phyloP scores from a whole-genome alignment of 1,140 invertebrate species.

The Mactra quadrangularis region DNA sequence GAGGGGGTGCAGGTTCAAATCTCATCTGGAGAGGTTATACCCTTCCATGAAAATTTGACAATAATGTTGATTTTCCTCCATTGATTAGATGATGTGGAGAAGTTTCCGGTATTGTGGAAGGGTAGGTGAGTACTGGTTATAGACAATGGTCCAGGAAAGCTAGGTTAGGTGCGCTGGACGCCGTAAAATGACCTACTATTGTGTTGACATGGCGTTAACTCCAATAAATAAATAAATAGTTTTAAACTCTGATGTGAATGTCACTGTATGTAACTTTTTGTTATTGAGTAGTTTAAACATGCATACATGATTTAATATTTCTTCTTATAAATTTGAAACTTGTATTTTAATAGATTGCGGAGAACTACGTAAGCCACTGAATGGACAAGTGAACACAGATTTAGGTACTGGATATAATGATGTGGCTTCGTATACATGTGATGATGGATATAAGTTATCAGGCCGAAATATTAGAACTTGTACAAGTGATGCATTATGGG shows the following conservation, averaged over 20 bases:
- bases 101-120: too few species aligned
- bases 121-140: too few species aligned
- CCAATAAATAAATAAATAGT: neutral
- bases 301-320: neutral
- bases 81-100: too few species aligned
- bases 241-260: neutral
- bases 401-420: constrained; percentile 75
- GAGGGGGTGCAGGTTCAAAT: too few species aligned
- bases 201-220: too few species aligned
- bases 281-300: neutral
- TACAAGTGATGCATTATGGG: constrained; percentile 48
- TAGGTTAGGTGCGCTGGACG: too few species aligned
- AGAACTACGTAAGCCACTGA: constrained; percentile 28
- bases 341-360: constrained; percentile 70
- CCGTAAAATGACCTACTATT: too few species aligned
- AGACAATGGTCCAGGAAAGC: too few species aligned
- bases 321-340: neutral
- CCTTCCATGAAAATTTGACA: too few species aligned
- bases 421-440: constrained; percentile 53
- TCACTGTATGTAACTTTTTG: neutral
- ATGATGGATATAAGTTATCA: constrained; percentile 50
- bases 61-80: too few species aligned
- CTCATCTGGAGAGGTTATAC: too few species aligned
- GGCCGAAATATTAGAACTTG: constrained; percentile 56
- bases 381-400: constrained; percentile 68